Base-by-base conservation (phyloP, 2,797 vertebrate species). In the Xenopus petersii region DNA sequence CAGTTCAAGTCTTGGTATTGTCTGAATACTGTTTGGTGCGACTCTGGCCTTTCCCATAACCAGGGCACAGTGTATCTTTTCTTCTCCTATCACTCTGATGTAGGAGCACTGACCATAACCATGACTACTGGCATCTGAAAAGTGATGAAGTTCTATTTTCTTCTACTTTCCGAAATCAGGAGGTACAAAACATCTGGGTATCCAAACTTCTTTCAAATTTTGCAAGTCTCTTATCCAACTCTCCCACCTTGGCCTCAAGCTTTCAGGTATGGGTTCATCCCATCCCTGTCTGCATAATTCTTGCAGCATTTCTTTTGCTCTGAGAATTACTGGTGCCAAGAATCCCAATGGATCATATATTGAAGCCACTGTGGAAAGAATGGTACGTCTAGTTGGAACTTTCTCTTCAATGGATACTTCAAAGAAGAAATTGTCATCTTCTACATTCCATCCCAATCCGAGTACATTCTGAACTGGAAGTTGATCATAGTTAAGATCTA, bases 391-490 rank as follows among this genome's bases (percentile, higher is more conserved):
- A 48, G 47, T 48, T 48, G 47, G 47, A 7, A 70, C 65, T 49
- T 26, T 4, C 69, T 83, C 75, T 69, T 79, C 55, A 46, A 79
- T 42, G 71, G 81, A 79, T 9, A 84, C 81, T 10, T 48, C 47
- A 48, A 48, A 48, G 47, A 48, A 48, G 47, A 48, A 48, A 48
- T 48, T 48, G 47, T 48, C 47, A 4, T 48, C 12, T 48, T 26
- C 26, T 26, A 26, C 26, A 26, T 26, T 26, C 26, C 26, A 26
- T 26, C 26, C 26, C 26, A 26, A 48, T 48, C 47, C 1, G 47
- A 48, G 47, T 48, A 48, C 47, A 48, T 48, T 48, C 47, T 48
- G 47, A 48, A 48, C 47, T 48, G 47, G 47, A 48, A 48, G 47
- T 1, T 48, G 47, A 48, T 48, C 47, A 48, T 48, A 48, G 1